Percentiles rank a stretch among this genome's conserved stretches.
These are phyloP conservation scores for Thamnophis elegans DNA, from an alignment of 2,797 vertebrate species.

Conservation along the genomic window DNA sequence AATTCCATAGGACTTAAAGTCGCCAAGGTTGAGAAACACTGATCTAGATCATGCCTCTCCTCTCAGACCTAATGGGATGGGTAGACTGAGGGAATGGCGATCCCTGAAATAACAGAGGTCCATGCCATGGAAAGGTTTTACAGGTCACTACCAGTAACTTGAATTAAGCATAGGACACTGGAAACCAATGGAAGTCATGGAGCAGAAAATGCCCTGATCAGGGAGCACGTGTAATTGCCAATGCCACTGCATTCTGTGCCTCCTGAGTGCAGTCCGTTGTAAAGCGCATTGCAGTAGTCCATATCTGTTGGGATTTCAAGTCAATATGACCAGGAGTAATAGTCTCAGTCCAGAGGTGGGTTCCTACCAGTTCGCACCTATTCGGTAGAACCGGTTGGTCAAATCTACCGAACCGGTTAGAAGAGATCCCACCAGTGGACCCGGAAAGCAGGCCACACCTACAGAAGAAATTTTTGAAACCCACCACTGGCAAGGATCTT, in stretches of 20 bases:
- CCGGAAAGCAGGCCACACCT: no score
- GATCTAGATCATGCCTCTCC: background rate
- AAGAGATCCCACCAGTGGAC: no score
- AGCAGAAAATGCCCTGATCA: background rate
- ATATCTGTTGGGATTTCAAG: background rate
- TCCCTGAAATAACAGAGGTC: background rate
- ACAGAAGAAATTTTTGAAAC: no score
- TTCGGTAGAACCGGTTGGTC: no score
- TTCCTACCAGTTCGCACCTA: no score
- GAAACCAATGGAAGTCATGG: background rate
- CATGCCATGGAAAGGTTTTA: background rate
- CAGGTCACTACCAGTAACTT: background rate
- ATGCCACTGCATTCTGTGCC: background rate
- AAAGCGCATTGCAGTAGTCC: background rate
- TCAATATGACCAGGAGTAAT: background rate
- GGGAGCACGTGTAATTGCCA: background rate
- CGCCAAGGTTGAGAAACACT: no score
- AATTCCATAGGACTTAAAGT: no score
- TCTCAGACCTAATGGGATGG: background rate
- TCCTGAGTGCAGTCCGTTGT: background rate
- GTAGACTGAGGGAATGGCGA: background rate
- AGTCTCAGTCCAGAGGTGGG: background rate
- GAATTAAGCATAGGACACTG: background rate
- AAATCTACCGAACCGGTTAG: no score
- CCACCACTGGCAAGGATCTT: no score